Base-by-base conservation (phyloP, 53 echinoderm and acorn worm species). In the Crossaster papposus region DNA sequence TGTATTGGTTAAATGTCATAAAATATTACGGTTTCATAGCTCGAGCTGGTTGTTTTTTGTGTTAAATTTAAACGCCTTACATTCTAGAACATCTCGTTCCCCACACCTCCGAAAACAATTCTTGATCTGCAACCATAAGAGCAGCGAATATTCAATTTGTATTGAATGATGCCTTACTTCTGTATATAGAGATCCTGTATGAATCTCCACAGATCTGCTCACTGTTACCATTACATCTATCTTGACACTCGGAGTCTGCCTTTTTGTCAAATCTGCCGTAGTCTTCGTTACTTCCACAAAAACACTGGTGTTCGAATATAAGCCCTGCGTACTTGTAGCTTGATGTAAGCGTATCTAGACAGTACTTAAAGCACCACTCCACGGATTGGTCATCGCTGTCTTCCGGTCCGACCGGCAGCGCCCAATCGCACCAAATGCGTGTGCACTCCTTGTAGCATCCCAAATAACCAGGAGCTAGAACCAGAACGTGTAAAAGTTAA, bases 251-350 rank as follows among this genome's bases (percentile, higher is more conserved):
- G 3, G 74, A 33, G 34, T 32, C 74, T 4, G 10, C 13, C 17
- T 33, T 12, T 33, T 35, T 32, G 30, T 36, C 74, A 3, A 31
- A 36, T 73, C 20, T 73, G 33, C 15, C 33, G 22, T 33, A 33
- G 74, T 73, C 20, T 20, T 73, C 74, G 35, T 73, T 34, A 73
- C 2, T 73, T 32, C 74, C 74, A 73, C 74, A 73, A 14, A 73
- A 73, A 32, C 35, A 73, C 35, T 73, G 35, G 12, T 20, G 0
- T 18, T 6, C 15, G 35, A 17, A 10, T 73, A 35, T 15, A 17
- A 73, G 34, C 2, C 74, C 74, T 4, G 36, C 36, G 22, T 73
- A 73, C 36, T 32, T 36, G 36, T 15, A 73, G 14, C 31, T 13
- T 4, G 23, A 12, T n/a, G 74, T 14, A 2, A 14, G 34, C 7